These are phyloP conservation scores for Pterocles burchelli DNA, from an alignment of 2,113 vertebrate species.

Conservation along the genomic window DNA sequence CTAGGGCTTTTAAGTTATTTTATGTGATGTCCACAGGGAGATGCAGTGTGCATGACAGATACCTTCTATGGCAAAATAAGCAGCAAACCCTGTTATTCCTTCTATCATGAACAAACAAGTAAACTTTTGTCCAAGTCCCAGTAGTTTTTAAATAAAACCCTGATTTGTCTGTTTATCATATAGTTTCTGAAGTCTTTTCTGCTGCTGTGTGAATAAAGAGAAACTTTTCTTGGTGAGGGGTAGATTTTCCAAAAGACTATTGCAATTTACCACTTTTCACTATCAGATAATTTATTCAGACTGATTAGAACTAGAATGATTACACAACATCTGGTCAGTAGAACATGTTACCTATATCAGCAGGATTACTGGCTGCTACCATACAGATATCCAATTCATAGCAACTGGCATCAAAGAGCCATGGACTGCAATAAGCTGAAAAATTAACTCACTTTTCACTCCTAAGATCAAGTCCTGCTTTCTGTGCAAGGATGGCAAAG, in stretches of 20 bases:
- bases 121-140: not conserved
- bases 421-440: not conserved
- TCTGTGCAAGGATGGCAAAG: not conserved
- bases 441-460: not conserved
- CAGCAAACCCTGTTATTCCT: not conserved
- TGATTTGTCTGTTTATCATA: not conserved
- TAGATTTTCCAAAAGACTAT: not conserved
- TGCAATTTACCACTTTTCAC: not conserved
- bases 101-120: rapidly evolving
- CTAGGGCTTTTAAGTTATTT: not conserved
- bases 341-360: not conserved
- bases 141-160: not conserved
- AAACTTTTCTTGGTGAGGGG: not conserved
- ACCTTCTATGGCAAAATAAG: not conserved
- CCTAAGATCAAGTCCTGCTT: rapidly evolving
- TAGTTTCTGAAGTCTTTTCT: not conserved
- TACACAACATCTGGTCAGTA: not conserved
- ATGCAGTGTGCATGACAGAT: not conserved
- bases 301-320: not conserved
- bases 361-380: not conserved
- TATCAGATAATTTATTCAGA: not conserved
- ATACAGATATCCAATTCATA: not conserved
- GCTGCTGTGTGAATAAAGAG: not conserved
- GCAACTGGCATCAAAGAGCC: not conserved
- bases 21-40: not conserved